phyloP scores from a whole-genome alignment of 2,888 invertebrate species.

The Catocala sponsa region DNA sequence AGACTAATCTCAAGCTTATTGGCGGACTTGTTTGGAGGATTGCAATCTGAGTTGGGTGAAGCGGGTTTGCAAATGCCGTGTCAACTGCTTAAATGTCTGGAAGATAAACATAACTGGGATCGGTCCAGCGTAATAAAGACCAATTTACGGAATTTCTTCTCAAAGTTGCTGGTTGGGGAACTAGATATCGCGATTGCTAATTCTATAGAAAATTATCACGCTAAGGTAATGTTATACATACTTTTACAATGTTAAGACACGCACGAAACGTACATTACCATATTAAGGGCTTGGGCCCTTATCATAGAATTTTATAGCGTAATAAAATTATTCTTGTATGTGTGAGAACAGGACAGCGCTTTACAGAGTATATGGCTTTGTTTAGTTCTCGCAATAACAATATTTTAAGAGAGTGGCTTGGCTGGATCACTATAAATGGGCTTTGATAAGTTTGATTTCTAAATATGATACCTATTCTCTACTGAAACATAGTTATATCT shows the following conservation, averaged over 20 bases:
- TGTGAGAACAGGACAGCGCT: too few species aligned
- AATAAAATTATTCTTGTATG: too few species aligned
- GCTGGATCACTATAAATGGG: too few species aligned
- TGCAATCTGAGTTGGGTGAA: constrained; percentile 69
- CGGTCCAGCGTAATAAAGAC: constrained; percentile 66
- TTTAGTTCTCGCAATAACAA: too few species aligned
- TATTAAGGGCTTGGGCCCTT: too few species aligned
- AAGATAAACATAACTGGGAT: constrained; percentile 81
- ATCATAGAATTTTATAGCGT: too few species aligned
- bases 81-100: constrained; percentile 77
- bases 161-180: constrained; percentile 71
- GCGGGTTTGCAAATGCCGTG: constrained; percentile 73
- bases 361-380: too few species aligned
- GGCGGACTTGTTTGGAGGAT: constrained; percentile 72
- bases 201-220: constrained; percentile 80
- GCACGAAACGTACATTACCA: too few species aligned
- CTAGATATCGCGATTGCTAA: constrained; percentile 80
- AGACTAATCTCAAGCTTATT: constrained; percentile 71
- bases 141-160: constrained; percentile 71
- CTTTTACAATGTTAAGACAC: background rate
- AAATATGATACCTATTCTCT: too few species aligned
- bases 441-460: too few species aligned
- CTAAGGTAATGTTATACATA: constrained; percentile 62
- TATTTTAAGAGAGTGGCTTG: too few species aligned
- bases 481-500: too few species aligned